Evolutionary conservation across 2,113 vertebrate genomes (phyloP), one percentile per base, ranked within the genome.

Genomic region (Bos javanicus): DNA sequence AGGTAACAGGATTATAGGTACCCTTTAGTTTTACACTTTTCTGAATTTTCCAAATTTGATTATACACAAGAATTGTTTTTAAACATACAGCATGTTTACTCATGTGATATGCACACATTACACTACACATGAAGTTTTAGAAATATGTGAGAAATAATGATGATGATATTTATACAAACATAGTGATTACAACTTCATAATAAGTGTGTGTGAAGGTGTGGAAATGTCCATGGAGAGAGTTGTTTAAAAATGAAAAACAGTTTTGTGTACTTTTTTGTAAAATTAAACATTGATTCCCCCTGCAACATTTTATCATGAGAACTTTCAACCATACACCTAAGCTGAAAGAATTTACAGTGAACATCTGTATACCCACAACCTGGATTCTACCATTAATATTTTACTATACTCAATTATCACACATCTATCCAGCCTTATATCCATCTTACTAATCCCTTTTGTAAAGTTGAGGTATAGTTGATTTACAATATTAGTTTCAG

Each of bases 11-110:
- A 48, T 87, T 56, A 87, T n/a, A 93, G 30, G 28, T 12, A 67
- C 83, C 16, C 13, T 94, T 85, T 85, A 95, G 84, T 87, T 87
- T 93, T n/a, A 48, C 17, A 94, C 10, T 96, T 95, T 76, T 86
- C 56, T 95, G 28, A 94, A 81, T 93, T 87, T 95, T 84, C 62
- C 71, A 93, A 93, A 88, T 57, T 76, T 97, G 76, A 91, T 80
- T 76, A 88, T 81, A 94, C 7, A 76, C 17, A 83, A 81, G 12
- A 83, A 4, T 88, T 94, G 81, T 28, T 74, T 89, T 86, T 91
- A 56, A 82, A 83, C 52, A 83, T 52, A n/a, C 10, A 81, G 30
- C 78, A 33, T 83, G 26, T 56, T 83, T 56, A 56, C 52, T 83
- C 19, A 56, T 36, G 52, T 56, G 33, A 83, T 36, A 26, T 9